Conservation (phyloP, 1,140 invertebrate species). For the Dinoponera quadriceps region DNA sequence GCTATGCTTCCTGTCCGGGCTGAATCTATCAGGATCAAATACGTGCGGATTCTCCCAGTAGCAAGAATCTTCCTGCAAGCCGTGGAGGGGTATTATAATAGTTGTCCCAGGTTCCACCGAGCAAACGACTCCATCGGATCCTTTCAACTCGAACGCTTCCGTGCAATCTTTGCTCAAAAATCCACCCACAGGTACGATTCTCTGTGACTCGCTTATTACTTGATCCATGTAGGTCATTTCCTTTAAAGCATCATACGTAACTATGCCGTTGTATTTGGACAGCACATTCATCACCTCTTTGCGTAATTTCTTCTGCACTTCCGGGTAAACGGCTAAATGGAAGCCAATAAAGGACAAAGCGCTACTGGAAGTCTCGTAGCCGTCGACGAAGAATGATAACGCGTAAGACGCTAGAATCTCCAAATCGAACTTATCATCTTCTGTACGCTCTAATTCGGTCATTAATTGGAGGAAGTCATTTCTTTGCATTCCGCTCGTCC, state of each 20-base stretch:
- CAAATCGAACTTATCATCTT: constrained; percentile 69
- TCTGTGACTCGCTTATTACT: too few relatives aligned
- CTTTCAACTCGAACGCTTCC: constrained; percentile 35
- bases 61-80: constrained; percentile 83
- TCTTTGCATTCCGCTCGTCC: neutral
- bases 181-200: constrained; percentile 61
- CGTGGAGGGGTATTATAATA: constrained; percentile 77
- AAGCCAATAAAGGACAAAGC: constrained; percentile 87
- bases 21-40: constrained; percentile 89
- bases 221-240: constrained; percentile 88
- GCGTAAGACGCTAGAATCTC: constrained; percentile 77
- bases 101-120: constrained; percentile 71
- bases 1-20: constrained; percentile 78
- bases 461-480: constrained; percentile 76
- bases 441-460: constrained; percentile 70
- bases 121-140: constrained; percentile 65
- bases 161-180: constrained; percentile 64
- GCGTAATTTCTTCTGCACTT: constrained; percentile 87
- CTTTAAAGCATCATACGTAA: constrained; percentile 87
- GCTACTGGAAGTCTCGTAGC: constrained; percentile 80
- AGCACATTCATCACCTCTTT: constrained; percentile 87
- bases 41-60: constrained; percentile 87
- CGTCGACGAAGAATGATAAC: constrained; percentile 88
- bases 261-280: constrained; percentile 83
- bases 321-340: constrained; percentile 87